Evolutionary conservation across 2,888 invertebrate genomes (phyloP).

Genomic region (Pollenia angustigena): DNA sequence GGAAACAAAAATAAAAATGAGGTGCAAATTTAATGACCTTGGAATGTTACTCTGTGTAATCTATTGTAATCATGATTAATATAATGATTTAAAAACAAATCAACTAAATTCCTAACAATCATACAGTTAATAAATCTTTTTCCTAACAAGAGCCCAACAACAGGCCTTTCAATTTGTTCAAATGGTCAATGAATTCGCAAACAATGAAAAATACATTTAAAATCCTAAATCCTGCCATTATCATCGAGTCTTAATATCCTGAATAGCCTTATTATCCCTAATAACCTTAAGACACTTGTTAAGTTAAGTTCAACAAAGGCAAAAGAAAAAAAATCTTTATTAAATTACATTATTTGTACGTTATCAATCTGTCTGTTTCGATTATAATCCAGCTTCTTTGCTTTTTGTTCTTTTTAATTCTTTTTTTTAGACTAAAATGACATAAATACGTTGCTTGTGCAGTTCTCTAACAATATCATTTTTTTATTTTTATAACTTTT

Average conservation of each 20-base stretch:
- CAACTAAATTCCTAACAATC: too few species aligned
- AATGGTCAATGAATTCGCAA: too few species aligned
- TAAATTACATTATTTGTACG: neutral
- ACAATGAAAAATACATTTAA: too few species aligned
- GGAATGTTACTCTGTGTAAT: too few species aligned
- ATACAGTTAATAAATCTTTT: too few species aligned
- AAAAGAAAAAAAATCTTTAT: neutral
- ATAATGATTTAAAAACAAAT: too few species aligned
- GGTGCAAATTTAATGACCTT: neutral
- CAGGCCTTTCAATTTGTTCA: too few species aligned
- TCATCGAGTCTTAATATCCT: neutral
- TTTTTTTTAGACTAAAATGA: too few species aligned
- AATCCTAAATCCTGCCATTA: too few species aligned
- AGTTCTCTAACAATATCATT: neutral
- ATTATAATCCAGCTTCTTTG: conserved; percentile 2
- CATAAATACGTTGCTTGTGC: neutral
- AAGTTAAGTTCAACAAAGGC: neutral
- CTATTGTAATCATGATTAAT: too few species aligned
- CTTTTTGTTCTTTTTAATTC: neutral
- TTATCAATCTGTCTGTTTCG: conserved; percentile 27
- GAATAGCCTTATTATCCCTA: neutral
- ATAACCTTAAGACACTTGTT: conserved; percentile 1
- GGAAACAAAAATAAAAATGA: neutral
- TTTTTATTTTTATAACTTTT: conserved; percentile 11
- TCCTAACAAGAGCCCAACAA: too few species aligned